A percentile compares a stretch with the other conserved stretches of the same genome.
These are phyloP conservation scores for Drosophila bipectinata DNA, from an alignment of 1,140 invertebrate genomes.

Conservation along the genomic window DNA sequence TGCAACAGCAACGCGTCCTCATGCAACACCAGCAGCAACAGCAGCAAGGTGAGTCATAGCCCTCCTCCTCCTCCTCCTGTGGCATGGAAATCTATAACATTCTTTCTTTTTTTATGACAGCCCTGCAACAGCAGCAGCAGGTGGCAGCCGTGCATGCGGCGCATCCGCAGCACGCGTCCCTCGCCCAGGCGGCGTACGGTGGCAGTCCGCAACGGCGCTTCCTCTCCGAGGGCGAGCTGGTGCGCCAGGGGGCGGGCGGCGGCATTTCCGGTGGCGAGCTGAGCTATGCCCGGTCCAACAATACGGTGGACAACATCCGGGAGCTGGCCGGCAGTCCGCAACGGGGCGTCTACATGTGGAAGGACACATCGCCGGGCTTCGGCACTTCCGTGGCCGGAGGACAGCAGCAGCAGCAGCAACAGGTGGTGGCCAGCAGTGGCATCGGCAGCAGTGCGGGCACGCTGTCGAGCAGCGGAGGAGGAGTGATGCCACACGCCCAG, in stretches of 20 bases:
- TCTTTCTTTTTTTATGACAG: slow-evolving; percentile 8
- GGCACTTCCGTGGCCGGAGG: slow-evolving; percentile 17
- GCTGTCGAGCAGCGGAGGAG: slow-evolving; percentile 69
- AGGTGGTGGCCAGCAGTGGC: slow-evolving; percentile 42
- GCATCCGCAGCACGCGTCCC: slow-evolving; percentile 55
- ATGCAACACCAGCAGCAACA: slow-evolving; percentile 70
- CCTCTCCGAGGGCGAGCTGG: slow-evolving; percentile 92
- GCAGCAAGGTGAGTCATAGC: slow-evolving; percentile 64
- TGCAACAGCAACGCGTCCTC: slow-evolving; percentile 74
- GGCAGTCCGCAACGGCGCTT: slow-evolving; percentile 92
- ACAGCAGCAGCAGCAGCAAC: slow-evolving; percentile 34
- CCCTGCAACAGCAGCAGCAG: slow-evolving; percentile 46
- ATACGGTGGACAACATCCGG: slow-evolving; percentile 88
- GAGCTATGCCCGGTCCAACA: slow-evolving; percentile 86
- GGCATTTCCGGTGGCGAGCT: slow-evolving; percentile 84
- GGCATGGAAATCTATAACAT: too few species aligned
- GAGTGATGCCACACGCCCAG: slow-evolving; percentile 68
- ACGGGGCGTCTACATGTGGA: slow-evolving; percentile 93
- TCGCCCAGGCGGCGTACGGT: slow-evolving; percentile 77
- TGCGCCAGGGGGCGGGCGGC: slow-evolving; percentile 87
- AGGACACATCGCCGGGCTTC: slow-evolving; percentile 88
- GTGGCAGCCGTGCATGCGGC: slow-evolving; percentile 35
- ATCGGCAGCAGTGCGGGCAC: slow-evolving; percentile 81
- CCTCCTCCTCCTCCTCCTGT: too few species aligned
- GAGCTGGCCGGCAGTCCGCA: slow-evolving; percentile 93